Percentiles rank a stretch among this genome's conserved stretches.
phyloP scores from a whole-genome alignment of 2,888 invertebrate genomes.

The Charanyca ferruginea region DNA sequence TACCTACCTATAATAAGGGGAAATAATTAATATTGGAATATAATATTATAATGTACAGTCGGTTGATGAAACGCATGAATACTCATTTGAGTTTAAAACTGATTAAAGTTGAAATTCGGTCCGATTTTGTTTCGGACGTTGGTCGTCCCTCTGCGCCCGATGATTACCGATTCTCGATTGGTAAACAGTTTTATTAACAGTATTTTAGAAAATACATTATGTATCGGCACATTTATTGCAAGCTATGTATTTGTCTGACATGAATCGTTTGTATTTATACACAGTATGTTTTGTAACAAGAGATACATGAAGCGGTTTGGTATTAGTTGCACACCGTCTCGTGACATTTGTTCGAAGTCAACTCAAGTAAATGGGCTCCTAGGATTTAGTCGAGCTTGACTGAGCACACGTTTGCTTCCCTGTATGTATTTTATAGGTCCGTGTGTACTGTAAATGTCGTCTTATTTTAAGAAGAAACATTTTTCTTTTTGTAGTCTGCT shows the following conservation, averaged over 20 bases:
- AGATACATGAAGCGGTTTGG: slow-evolving; percentile 33
- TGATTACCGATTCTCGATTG: slow-evolving; percentile 57
- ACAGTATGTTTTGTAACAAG: neutral
- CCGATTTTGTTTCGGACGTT: slow-evolving; percentile 62
- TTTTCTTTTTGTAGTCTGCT: neutral
- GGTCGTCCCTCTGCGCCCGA: slow-evolving; percentile 47
- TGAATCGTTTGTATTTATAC: slow-evolving; percentile 2
- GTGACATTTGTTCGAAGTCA: slow-evolving; percentile 54
- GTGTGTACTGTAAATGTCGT: slow-evolving; percentile 13
- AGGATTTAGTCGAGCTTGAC: slow-evolving; percentile 50
- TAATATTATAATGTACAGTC: slow-evolving; percentile 61
- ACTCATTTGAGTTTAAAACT: slow-evolving; percentile 72
- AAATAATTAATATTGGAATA: slow-evolving; percentile 68
- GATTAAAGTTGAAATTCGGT: slow-evolving; percentile 67
- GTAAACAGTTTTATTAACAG: slow-evolving; percentile 45
- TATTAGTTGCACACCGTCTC: slow-evolving; percentile 34
- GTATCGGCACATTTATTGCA: slow-evolving; percentile 10
- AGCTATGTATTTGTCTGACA: neutral
- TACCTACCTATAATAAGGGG: slow-evolving; percentile 35
- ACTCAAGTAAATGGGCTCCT: slow-evolving; percentile 47
- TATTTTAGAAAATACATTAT: slow-evolving; percentile 58
- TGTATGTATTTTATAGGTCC: slow-evolving; percentile 9
- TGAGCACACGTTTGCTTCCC: slow-evolving; percentile 35
- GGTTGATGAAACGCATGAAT: slow-evolving; percentile 59
- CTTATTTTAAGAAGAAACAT: slow-evolving; percentile 4